These are phyloP conservation scores for Eupeodes corollae DNA, from an alignment of 1,140 invertebrate genomes.

Conservation along the genomic window DNA sequence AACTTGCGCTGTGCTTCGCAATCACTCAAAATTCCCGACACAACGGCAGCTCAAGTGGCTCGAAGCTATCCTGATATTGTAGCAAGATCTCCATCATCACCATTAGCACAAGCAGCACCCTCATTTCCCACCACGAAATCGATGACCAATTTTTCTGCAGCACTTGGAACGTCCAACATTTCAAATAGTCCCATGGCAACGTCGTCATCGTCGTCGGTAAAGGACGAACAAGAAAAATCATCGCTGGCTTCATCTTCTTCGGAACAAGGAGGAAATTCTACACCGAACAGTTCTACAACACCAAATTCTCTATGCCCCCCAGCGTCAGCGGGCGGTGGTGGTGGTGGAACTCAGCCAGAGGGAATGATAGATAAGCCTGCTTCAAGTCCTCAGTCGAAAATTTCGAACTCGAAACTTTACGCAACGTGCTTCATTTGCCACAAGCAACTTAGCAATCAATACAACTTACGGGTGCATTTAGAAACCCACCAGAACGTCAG, in stretches of 20 bases:
- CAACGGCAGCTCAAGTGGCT: conserved; percentile 1
- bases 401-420: conserved; percentile 38
- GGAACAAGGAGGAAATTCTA: neutral
- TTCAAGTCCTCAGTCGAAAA: conserved; percentile 13
- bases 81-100: neutral
- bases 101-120: conserved; percentile 6
- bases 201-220: neutral
- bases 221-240: conserved; percentile 8
- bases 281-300: neutral
- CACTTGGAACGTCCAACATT: conserved; percentile 8
- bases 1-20: conserved; percentile 8
- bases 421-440: conserved; percentile 75
- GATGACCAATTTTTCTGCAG: conserved; percentile 20
- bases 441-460: conserved; percentile 79
- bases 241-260: neutral
- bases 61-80: neutral
- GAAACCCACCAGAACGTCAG: conserved; percentile 77
- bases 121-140: conserved; percentile 11
- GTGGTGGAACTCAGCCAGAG: too few species aligned
- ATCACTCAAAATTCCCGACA: neutral
- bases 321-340: neutral
- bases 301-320: neutral
- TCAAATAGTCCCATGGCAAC: neutral
- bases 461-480: conserved; percentile 78
- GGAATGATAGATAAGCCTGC: neutral